Evolutionary conservation across 2,113 vertebrate species (phyloP).

Genomic region (Nannospalax galili): DNA sequence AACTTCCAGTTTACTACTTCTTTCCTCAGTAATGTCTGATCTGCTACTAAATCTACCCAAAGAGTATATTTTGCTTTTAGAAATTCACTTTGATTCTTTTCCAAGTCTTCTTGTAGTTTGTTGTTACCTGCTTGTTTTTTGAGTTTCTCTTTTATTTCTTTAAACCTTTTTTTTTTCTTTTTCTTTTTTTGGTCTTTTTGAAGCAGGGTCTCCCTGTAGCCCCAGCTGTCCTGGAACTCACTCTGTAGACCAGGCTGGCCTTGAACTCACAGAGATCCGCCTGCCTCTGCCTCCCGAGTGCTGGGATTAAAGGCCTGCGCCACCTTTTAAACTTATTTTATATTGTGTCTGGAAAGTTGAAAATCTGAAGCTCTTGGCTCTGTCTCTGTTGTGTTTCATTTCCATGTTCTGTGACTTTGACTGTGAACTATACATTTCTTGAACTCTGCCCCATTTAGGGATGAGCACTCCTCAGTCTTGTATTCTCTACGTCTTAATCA

Average conservation of each 20-base stretch:
- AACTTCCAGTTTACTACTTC: not conserved
- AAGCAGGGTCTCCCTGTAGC: too few relatives aligned
- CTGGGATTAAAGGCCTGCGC: too few relatives aligned
- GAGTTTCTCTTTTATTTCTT: constrained; percentile 41
- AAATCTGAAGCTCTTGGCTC: not conserved
- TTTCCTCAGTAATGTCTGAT: not conserved
- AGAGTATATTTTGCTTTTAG: constrained; percentile 38
- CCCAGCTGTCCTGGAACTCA: too few relatives aligned
- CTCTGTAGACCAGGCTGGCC: too few relatives aligned
- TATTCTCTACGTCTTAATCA: too few relatives aligned
- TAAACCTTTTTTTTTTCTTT: too few relatives aligned
- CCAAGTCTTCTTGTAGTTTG: not conserved
- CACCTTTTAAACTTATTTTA: constrained; percentile 5
- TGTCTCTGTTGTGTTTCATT: not conserved
- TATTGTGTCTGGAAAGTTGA: not conserved
- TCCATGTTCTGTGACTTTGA: not conserved
- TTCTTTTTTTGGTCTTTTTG: too few relatives aligned
- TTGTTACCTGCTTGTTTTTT: not conserved
- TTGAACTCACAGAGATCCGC: too few relatives aligned
- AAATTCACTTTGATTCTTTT: constrained; percentile 35
- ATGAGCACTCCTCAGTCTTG: not conserved
- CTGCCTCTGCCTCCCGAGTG: too few relatives aligned
- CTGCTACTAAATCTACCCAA: not conserved
- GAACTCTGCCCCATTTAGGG: not conserved
- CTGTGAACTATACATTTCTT: not conserved